phyloP scores from a whole-genome alignment of 2,888 invertebrate genomes.

The Seira ritae region DNA sequence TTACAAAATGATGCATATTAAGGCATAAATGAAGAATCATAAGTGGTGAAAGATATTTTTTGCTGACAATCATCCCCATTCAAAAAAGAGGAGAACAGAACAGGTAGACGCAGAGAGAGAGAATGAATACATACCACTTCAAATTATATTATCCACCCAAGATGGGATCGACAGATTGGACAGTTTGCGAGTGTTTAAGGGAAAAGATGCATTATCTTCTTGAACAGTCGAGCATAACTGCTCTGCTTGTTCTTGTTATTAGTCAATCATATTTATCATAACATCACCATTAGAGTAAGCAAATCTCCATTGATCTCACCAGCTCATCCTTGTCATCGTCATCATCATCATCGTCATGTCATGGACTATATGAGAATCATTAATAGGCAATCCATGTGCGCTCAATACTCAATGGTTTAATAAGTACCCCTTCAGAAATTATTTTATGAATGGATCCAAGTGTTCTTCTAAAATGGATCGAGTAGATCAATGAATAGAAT shows the following conservation, averaged over 20 bases:
- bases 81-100: background rate
- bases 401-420: conserved; percentile 9
- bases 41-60: conserved; percentile 20
- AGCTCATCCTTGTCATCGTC: conserved; percentile 24
- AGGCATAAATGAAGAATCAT: conserved; percentile 29
- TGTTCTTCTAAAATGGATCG: conserved; percentile 28
- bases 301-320: background rate
- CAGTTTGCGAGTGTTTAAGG: conserved; percentile 39
- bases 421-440: background rate
- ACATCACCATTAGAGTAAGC: conserved; percentile 14
- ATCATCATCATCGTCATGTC: conserved; percentile 28
- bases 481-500: conserved; percentile 7
- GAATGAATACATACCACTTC: no score
- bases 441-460: conserved; percentile 27
- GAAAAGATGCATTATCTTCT: conserved; percentile 22
- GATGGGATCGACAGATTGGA: conserved; percentile 52
- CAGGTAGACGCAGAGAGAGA: background rate
- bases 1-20: conserved; percentile 33
- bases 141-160: conserved; percentile 52
- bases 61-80: conserved; percentile 29
- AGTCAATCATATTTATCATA: conserved; percentile 48
- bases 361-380: no score
- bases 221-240: conserved; percentile 1
- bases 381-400: background rate
- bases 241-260: conserved; percentile 53